phyloP scores from a whole-genome alignment of 2,888 invertebrate genomes.

The Sesia apiformis region DNA sequence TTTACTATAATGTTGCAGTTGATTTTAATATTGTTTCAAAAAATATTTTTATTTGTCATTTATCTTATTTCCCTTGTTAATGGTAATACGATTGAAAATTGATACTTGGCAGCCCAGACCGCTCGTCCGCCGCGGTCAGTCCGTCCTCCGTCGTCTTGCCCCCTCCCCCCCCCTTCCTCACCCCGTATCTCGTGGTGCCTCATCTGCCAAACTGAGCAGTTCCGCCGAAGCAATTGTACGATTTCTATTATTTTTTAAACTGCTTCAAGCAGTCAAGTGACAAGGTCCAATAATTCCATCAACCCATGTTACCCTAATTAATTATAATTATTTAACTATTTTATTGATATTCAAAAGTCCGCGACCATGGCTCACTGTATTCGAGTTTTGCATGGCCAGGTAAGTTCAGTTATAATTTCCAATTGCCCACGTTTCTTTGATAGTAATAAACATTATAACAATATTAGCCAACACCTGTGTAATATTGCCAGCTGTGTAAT shows the following conservation, averaged over 20 bases:
- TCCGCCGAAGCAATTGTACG: constrained; percentile 28
- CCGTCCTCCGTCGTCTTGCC: too few relatives aligned
- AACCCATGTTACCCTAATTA: constrained; percentile 58
- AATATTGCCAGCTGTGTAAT: constrained; percentile 4
- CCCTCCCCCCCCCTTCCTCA: too few relatives aligned
- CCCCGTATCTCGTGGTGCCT: too few relatives aligned
- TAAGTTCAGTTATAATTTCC: constrained; percentile 46
- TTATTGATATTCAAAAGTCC: constrained; percentile 45
- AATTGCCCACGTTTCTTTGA: constrained; percentile 21
- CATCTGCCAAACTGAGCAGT: constrained; percentile 5
- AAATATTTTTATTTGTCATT: too few relatives aligned
- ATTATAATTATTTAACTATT: constrained; percentile 26
- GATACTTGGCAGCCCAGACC: too few relatives aligned
- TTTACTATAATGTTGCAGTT: too few relatives aligned
- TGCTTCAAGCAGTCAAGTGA: constrained; percentile 24
- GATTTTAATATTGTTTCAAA: too few relatives aligned
- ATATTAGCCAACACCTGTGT: constrained; percentile 7
- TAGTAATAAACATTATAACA: not conserved
- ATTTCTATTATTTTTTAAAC: constrained; percentile 16
- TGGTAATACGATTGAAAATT: too few relatives aligned
- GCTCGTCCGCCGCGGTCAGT: too few relatives aligned
- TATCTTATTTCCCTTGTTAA: not conserved
- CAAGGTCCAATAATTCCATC: constrained; percentile 23
- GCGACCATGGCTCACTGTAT: constrained; percentile 84
- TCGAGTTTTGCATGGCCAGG: constrained; percentile 85